Percentiles rank a stretch among this genome's conserved stretches.
These are phyloP conservation scores for Prosapia bicincta DNA, from an alignment of 2,888 invertebrate genomes.

Conservation along the genomic window DNA sequence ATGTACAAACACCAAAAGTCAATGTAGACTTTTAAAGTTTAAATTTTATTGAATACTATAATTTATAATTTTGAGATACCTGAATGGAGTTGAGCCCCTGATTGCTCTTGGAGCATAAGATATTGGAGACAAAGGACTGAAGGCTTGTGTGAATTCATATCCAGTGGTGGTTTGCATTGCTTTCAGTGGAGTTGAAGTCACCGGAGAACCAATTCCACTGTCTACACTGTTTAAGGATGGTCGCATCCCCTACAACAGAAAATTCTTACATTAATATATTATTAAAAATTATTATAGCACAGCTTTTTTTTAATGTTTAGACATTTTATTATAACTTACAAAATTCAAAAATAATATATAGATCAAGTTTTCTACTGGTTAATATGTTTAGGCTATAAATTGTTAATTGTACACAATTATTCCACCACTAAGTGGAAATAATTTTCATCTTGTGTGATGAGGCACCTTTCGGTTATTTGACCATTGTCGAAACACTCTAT, in stretches of 20 bases:
- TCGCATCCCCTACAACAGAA: conserved; percentile 12
- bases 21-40: not conserved
- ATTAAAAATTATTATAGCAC: too few relatives aligned
- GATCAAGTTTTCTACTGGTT: too few relatives aligned
- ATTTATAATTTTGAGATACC: conserved; percentile 10
- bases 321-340: too few relatives aligned
- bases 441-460: too few relatives aligned
- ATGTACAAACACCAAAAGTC: not conserved
- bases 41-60: not conserved
- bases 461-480: too few relatives aligned
- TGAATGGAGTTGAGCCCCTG: conserved; percentile 23
- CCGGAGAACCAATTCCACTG: not conserved
- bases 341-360: too few relatives aligned
- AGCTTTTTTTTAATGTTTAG: too few relatives aligned
- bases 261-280: too few relatives aligned
- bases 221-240: conserved; percentile 2
- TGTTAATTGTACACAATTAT: too few relatives aligned
- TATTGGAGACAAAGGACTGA: conserved; percentile 14
- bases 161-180: not conserved
- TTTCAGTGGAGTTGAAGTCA: not conserved
- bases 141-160: conserved; percentile 19
- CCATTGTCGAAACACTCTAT: too few relatives aligned
- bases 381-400: too few relatives aligned
- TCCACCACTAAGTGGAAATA: too few relatives aligned
- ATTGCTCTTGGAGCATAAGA: conserved; percentile 11